Evolutionary conservation across 2,113 vertebrate genomes (phyloP).

Genomic region (Hyaena hyaena): DNA sequence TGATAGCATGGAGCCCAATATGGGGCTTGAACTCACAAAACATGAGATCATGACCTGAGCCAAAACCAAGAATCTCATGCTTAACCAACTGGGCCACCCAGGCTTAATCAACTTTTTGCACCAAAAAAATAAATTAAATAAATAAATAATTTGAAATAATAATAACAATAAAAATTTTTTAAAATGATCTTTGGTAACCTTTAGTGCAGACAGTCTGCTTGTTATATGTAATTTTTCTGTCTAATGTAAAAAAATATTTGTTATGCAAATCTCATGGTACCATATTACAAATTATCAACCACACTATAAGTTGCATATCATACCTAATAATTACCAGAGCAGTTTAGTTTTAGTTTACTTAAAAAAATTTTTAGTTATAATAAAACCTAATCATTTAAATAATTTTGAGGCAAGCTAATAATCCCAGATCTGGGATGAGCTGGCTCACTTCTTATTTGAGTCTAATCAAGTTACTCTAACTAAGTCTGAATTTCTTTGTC

Average conservation of each 20-base stretch:
- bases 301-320: background rate
- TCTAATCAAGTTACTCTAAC: background rate
- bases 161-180: no score
- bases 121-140: no score
- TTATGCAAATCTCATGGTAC: background rate
- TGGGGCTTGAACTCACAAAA: no score
- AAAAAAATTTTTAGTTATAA: background rate
- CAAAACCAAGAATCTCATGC: no score
- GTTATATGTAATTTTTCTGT: constrained; percentile 25
- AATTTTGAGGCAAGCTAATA: constrained; percentile 26
- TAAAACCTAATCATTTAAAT: background rate
- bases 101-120: no score
- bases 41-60: no score
- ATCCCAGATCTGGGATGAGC: background rate
- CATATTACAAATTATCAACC: background rate
- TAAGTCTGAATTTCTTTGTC: background rate
- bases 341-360: background rate
- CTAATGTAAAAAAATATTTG: background rate
- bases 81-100: no score
- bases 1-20: no score
- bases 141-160: no score
- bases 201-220: constrained; percentile 34
- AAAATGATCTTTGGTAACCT: constrained; percentile 14
- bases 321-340: background rate
- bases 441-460: background rate